Base-by-base conservation (phyloP, 2,113 vertebrate species). In the Oryzias curvinotus region DNA sequence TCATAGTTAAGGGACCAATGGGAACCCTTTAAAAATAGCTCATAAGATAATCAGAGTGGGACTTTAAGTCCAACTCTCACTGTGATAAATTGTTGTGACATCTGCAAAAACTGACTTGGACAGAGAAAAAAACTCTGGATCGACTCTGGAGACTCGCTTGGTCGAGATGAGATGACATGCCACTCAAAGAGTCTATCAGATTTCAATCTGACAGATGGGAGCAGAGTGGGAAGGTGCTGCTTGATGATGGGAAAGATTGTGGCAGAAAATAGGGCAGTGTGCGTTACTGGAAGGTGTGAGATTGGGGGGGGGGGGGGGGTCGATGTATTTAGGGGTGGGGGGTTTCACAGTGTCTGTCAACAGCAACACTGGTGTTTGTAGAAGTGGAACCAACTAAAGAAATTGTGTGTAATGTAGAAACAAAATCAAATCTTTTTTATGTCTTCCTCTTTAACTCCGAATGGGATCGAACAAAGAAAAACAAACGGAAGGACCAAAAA, bases 181-280 rank as follows among this genome's bases (percentile, higher is more conserved):
- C 57, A 45, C 62, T 80, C 61, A 26, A 36, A 71, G 73, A 73
- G 74, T 70, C 60, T 68, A 80, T 87, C 78, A 56, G 60, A 75
- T 82, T 79, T 85, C 76, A 30, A 4, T 71, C 53, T 68, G 77
- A 75, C 79, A 77, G 74, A 78, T 77, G 60, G 66, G 62, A 77
- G 30, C 71, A 8, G 50, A 10, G 72, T 42, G 28, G 57, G 45
- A 68, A 68, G 62, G 57, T 30, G 16, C 61, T 28, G 58, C 46
- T 41, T 18, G 69, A 26, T 55, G 77, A 78, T 57, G 71, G 74
- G 63, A 62, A 65, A 76, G 70, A 82, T 65, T 70, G 76, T 7
- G 69, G 58, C 58, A 52, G 74, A 78, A 82, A 82, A 81, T 80
- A 83, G 74, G 54, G 26, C 71, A 51, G 66, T 30, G 49, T 65